phyloP scores from a whole-genome alignment of 2,113 vertebrate species.

The Zootoca vivipara region DNA sequence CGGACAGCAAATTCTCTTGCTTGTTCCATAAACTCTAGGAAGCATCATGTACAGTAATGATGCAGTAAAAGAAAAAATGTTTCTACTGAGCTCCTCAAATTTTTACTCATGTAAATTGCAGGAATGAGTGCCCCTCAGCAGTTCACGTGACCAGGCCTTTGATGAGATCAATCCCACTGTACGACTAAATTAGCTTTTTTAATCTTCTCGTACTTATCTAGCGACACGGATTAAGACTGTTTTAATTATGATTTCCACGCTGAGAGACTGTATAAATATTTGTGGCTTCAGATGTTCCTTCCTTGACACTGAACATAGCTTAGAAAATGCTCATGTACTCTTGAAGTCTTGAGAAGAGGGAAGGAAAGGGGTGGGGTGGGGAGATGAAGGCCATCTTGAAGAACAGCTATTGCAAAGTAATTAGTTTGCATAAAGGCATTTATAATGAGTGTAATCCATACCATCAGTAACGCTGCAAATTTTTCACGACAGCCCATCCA shows the following conservation, averaged over 20 bases:
- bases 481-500: conserved; percentile 55
- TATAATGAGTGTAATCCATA: conserved; percentile 55
- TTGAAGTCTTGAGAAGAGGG: not conserved
- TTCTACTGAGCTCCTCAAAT: not conserved
- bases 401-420: conserved; percentile 55
- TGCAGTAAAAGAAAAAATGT: not conserved
- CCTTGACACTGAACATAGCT: not conserved
- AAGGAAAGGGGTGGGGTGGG: not conserved
- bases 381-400: conserved; percentile 46
- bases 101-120: not conserved
- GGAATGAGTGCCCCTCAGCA: not conserved
- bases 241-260: conserved; percentile 29
- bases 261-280: conserved; percentile 26
- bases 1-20: not conserved
- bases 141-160: not conserved
- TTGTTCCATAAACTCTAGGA: not conserved
- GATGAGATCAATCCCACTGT: conserved; percentile 20
- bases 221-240: conserved; percentile 20
- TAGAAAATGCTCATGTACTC: not conserved
- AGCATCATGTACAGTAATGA: not conserved
- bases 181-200: conserved; percentile 10
- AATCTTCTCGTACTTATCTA: conserved; percentile 32
- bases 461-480: conserved; percentile 40
- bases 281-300: conserved; percentile 4
- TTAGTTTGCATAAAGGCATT: conserved; percentile 66